Base-by-base conservation (phyloP, 2,113 vertebrate genomes). In the Brachypteracias leptosomus region DNA sequence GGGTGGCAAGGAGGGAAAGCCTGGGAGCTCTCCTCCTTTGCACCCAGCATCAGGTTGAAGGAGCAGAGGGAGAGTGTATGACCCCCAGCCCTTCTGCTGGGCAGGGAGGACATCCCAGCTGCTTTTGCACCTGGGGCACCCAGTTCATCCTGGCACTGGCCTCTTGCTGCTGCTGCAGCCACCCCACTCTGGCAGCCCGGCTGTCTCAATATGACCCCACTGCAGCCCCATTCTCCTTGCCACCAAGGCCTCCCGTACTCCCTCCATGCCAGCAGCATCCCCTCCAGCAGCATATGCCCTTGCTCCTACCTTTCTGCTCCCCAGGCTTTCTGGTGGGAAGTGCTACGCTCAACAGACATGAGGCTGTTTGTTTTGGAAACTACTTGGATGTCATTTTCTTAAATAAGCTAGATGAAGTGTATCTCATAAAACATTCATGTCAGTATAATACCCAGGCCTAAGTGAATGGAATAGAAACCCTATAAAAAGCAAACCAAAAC, bases 141-240 rank as follows among this genome's bases (percentile, higher is more conserved):
- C 2, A 3, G 10, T 42, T 82, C 47, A 70, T 49, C 40, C 33
- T 55, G 67, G 38, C 31, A 18, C 11, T n/a, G 28, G 28, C 7
- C 4, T 19, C 24, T 68, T 89, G 58, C 84, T 72, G 68, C 74
- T 59, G 62, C 82, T 77, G 85, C 78, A 89, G 65, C 57, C 55
- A 31, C 40, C 36, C 20, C 0, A 3, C 42, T 44, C 0, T 0
- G 1, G 22, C 68, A 89, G 42, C 74, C 51, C 10, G 2, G 49
- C 85, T 3, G 1, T 8, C 68, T 49, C 82, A 71, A 21, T 18
- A 4, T 35, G 58, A 58, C 35, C 85, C 47, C 0, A 0, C 17
- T 0, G 0, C 20, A 5, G 52, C 57, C 58, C 51, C 12, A 6
- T 36, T 33, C 14, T 55, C 26, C 29, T 67, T 0, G 0, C 14